Evolutionary conservation across 1,140 invertebrate genomes (phyloP).

Genomic region (Neodiprion fabricii): DNA sequence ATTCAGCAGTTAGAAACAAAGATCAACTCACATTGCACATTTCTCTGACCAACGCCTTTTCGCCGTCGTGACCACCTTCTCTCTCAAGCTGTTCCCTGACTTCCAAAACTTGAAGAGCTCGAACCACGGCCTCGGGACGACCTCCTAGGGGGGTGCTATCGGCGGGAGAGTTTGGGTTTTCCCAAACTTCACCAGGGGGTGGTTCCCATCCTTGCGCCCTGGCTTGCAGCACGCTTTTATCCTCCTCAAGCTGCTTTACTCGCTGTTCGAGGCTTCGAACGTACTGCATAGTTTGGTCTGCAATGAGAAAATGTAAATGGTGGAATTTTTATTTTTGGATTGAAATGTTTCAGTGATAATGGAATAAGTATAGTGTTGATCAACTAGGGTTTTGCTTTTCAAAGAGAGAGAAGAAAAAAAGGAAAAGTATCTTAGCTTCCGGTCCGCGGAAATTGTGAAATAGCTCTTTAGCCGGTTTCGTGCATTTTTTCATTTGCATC

Average conservation of each 20-base stretch:
- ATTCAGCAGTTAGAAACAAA: background rate
- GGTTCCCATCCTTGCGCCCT: conserved; percentile 61
- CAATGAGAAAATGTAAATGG: conserved; percentile 29
- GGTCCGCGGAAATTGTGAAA: background rate
- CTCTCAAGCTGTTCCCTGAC: conserved; percentile 87
- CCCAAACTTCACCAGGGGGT: conserved; percentile 52
- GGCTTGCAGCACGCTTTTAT: conserved; percentile 66
- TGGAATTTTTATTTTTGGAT: conserved; percentile 64
- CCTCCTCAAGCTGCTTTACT: conserved; percentile 85
- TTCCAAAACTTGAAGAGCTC: conserved; percentile 89
- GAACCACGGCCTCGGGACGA: conserved; percentile 87
- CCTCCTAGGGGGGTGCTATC: conserved; percentile 56
- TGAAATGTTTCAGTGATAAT: conserved; percentile 61
- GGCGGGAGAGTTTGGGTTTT: conserved; percentile 51
- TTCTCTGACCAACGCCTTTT: conserved; percentile 91
- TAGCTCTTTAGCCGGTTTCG: background rate
- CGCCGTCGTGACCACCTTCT: conserved; percentile 83
- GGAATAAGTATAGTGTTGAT: conserved; percentile 3
- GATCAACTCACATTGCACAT: conserved; percentile 89
- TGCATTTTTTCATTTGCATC: background rate
- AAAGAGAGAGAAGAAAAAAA: conserved; percentile 17
- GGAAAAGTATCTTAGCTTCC: background rate
- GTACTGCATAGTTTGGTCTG: conserved; percentile 85
- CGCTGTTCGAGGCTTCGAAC: conserved; percentile 85
- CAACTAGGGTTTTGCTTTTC: conserved; percentile 9